These are phyloP conservation scores for Gobiocypris rarus DNA, from an alignment of 2,113 vertebrate genomes.

Conservation along the genomic window DNA sequence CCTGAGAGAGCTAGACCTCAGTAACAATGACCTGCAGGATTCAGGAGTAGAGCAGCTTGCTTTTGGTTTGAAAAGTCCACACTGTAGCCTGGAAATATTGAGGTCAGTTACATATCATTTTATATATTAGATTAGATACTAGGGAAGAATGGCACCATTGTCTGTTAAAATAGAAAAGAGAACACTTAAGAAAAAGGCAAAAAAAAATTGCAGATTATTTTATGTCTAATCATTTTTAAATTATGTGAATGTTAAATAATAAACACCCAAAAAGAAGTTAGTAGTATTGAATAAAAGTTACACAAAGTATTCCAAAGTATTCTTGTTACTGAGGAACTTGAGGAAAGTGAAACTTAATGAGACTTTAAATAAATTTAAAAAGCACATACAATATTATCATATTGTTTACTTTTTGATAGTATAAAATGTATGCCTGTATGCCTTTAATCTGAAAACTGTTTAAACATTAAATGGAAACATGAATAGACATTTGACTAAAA, in stretches of 20 bases:
- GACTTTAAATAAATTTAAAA: background rate
- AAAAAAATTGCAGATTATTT: background rate
- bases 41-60: background rate
- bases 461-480: background rate
- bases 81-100: conserved; percentile 21
- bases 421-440: background rate
- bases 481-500: background rate
- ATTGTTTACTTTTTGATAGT: background rate
- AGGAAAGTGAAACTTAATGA: background rate
- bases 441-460: background rate
- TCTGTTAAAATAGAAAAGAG: no score
- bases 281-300: background rate
- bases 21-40: conserved; percentile 30
- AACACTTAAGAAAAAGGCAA: no score
- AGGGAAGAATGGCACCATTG: no score
- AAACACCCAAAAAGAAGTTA: background rate
- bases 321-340: background rate
- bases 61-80: background rate
- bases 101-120: background rate
- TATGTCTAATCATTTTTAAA: background rate
- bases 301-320: background rate
- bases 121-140: background rate
- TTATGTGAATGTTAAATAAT: background rate
- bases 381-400: background rate
- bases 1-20: conserved; percentile 29